These are phyloP conservation scores for Lepidonotus clava DNA, from an alignment of 2,888 invertebrate species.

Conservation along the genomic window DNA sequence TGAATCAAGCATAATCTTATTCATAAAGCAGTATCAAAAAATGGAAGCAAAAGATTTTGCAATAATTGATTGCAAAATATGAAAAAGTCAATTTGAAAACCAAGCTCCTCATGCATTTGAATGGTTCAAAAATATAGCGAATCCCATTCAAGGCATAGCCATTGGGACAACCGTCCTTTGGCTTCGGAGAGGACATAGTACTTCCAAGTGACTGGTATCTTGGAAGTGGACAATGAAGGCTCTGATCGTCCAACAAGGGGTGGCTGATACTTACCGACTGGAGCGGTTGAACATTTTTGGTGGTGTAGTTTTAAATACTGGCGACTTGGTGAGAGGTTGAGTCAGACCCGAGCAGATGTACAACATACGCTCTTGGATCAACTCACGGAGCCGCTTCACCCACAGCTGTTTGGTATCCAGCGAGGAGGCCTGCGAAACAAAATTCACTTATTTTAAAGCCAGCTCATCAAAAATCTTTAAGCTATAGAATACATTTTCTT, in stretches of 20 bases:
- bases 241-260: not conserved
- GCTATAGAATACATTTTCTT: not conserved
- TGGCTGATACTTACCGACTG: constrained; percentile 50
- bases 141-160: too few relatives aligned
- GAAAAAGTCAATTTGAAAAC: too few relatives aligned
- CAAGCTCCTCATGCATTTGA: too few relatives aligned
- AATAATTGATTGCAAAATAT: too few relatives aligned
- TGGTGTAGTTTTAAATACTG: constrained; percentile 71
- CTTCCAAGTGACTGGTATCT: too few relatives aligned
- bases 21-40: too few relatives aligned
- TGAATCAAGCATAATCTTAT: too few relatives aligned
- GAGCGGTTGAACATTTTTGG: constrained; percentile 68
- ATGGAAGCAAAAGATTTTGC: too few relatives aligned
- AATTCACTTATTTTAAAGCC: not conserved
- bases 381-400: constrained; percentile 96
- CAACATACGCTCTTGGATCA: constrained; percentile 84
- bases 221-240: not conserved
- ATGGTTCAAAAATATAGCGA: too few relatives aligned
- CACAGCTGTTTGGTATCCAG: constrained; percentile 96
- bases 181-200: too few relatives aligned
- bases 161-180: too few relatives aligned
- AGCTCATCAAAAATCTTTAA: not conserved
- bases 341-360: constrained; percentile 82
- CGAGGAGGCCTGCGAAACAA: constrained; percentile 87
- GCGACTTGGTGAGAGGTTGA: constrained; percentile 68